Conservation (phyloP, 1,140 invertebrate genomes). For the Acromyrmex charruanus region DNA sequence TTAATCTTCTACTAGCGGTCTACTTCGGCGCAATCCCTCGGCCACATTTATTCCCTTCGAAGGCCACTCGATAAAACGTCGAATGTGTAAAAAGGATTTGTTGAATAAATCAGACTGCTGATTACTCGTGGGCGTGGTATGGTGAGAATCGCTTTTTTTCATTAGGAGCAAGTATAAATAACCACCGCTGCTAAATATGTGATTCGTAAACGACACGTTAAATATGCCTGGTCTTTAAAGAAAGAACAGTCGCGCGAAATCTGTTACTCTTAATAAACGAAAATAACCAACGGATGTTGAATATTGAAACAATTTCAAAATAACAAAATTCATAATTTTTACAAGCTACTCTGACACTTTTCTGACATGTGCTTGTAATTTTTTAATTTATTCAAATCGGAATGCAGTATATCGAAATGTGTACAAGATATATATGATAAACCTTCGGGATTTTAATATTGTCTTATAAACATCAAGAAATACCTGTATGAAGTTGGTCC, state of each 20-base stretch:
- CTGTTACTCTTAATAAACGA: slow-evolving; percentile 25
- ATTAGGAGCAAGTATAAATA: slow-evolving; percentile 46
- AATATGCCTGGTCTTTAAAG: slow-evolving; percentile 12
- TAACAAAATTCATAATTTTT: slow-evolving; percentile 5
- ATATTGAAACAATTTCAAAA: not conserved
- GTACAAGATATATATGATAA: too few relatives aligned
- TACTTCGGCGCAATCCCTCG: not conserved
- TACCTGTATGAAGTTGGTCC: too few relatives aligned
- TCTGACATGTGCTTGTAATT: not conserved
- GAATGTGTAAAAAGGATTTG: slow-evolving; percentile 38
- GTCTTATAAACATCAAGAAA: too few relatives aligned
- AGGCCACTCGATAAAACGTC: slow-evolving; percentile 42
- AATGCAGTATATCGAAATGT: not conserved
- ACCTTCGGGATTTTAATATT: too few relatives aligned
- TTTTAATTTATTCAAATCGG: not conserved
- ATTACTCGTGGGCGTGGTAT: slow-evolving; percentile 13
- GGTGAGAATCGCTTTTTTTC: slow-evolving; percentile 43
- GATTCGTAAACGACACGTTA: slow-evolving; percentile 24
- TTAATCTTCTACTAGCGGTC: slow-evolving; percentile 40
- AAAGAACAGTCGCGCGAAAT: slow-evolving; percentile 11
- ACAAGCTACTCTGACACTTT: not conserved
- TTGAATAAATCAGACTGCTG: slow-evolving; percentile 51
- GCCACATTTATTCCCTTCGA: slow-evolving; percentile 42
- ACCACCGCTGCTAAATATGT: slow-evolving; percentile 17
- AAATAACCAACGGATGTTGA: slow-evolving; percentile 9